Evolutionary conservation across 2,113 vertebrate species (phyloP).

Genomic region (Corythornis cristatus): DNA sequence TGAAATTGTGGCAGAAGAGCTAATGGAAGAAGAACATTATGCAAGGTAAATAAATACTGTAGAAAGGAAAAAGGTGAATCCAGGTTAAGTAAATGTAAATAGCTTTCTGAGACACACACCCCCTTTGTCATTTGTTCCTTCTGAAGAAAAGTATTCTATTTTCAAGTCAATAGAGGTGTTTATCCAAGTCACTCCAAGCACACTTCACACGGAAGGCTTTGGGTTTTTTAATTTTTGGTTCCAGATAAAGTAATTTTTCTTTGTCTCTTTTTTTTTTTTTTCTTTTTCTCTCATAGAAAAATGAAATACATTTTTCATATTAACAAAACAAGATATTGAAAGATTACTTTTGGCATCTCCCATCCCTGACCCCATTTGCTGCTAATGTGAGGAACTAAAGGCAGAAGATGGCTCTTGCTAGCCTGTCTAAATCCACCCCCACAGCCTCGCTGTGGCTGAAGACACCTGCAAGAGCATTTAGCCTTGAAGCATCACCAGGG

Average conservation of each 20-base stretch:
- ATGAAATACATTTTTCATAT: not conserved
- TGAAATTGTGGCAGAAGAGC: not conserved
- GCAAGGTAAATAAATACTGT: not conserved
- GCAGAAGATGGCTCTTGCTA: not conserved
- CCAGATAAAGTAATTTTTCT: not conserved
- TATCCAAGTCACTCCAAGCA: conserved; percentile 31
- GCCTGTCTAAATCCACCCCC: not conserved
- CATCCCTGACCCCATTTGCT: conserved; percentile 11
- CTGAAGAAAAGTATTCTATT: conserved; percentile 33
- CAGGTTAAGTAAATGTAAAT: conserved; percentile 30
- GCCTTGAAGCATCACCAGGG: not conserved
- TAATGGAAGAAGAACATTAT: not conserved
- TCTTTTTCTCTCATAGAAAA: not conserved
- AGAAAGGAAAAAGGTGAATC: conserved; percentile 17
- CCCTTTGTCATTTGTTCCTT: not conserved
- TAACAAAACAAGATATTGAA: not conserved
- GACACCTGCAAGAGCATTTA: not conserved
- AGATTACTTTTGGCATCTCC: conserved; percentile 30
- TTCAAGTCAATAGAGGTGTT: conserved; percentile 25
- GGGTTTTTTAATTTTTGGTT: conserved; percentile 15
- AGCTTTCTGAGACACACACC: not conserved
- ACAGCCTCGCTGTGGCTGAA: not conserved
- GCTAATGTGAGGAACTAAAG: not conserved
- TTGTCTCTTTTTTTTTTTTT: not conserved
- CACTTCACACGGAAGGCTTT: not conserved